These are phyloP conservation scores for Naja naja DNA, from an alignment of 2,113 vertebrate species.

Conservation along the genomic window DNA sequence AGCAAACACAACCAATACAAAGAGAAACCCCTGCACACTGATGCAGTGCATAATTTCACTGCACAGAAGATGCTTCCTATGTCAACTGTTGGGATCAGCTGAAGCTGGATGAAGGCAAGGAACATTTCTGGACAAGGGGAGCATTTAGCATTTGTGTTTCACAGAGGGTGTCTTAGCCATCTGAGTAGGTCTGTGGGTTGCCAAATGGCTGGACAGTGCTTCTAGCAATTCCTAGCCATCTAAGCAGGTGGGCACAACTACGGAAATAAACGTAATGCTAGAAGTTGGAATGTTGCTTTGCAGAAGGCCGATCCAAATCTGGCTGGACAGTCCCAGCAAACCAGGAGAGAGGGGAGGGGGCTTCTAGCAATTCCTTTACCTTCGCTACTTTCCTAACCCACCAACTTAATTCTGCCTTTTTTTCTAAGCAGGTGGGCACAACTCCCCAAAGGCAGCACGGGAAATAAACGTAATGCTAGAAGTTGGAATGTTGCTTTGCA, in stretches of 20 bases:
- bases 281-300: too few relatives aligned
- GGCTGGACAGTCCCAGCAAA: not conserved
- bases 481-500: not conserved
- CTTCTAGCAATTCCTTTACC: not conserved
- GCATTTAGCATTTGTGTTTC: not conserved
- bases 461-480: not conserved
- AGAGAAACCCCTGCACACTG: not conserved
- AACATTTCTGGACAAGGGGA: not conserved
- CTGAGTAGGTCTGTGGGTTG: not conserved
- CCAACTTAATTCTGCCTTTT: not conserved
- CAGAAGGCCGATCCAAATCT: too few relatives aligned
- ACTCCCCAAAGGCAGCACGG: not conserved
- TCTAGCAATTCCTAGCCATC: not conserved
- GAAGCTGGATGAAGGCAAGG: not conserved
- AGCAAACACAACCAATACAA: too few relatives aligned
- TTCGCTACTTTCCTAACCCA: not conserved
- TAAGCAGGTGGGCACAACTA: too few relatives aligned
- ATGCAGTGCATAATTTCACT: not conserved
- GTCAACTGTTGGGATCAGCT: not conserved
- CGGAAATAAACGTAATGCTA: too few relatives aligned
- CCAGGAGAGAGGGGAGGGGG: not conserved
- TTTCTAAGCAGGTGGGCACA: not conserved
- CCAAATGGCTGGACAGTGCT: not conserved
- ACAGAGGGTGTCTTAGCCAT: not conserved
- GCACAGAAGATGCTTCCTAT: not conserved